A percentile compares a stretch with the other conserved stretches of the same genome.
phyloP scores from a whole-genome alignment of 2,888 invertebrate species.

The Trichopria drosophilae region DNA sequence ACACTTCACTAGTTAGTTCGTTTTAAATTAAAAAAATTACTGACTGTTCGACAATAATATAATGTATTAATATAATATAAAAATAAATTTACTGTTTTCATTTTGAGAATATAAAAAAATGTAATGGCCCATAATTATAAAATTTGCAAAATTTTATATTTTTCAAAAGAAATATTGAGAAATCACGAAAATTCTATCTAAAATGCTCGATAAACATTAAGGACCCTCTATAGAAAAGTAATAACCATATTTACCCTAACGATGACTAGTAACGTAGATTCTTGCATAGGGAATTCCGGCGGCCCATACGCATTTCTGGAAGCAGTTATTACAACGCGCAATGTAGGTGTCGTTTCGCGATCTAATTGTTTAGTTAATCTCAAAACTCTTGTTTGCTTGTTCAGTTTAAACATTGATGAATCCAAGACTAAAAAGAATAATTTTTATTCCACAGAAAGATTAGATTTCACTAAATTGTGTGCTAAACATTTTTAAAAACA shows the following conservation, averaged over 20 bases:
- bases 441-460: neutral
- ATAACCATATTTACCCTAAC: constrained; percentile 58
- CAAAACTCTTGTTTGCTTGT: constrained; percentile 54
- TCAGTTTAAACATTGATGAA: constrained; percentile 55
- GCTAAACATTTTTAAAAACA: neutral
- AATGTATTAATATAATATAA: no score
- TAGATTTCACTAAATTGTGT: neutral
- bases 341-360: constrained; percentile 55
- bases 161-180: no score
- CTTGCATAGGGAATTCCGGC: constrained; percentile 46
- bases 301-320: constrained; percentile 56
- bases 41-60: no score
- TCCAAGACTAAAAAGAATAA: constrained; percentile 41
- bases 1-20: no score
- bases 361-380: constrained; percentile 57
- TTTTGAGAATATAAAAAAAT: no score
- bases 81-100: no score
- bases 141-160: no score
- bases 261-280: constrained; percentile 57
- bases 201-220: no score
- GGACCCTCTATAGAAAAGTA: no score
- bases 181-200: no score
- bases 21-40: no score
- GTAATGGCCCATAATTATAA: no score
- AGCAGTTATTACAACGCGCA: constrained; percentile 61